Base-by-base conservation (phyloP, 1,140 invertebrate genomes). In the Tachypleus tridentatus region DNA sequence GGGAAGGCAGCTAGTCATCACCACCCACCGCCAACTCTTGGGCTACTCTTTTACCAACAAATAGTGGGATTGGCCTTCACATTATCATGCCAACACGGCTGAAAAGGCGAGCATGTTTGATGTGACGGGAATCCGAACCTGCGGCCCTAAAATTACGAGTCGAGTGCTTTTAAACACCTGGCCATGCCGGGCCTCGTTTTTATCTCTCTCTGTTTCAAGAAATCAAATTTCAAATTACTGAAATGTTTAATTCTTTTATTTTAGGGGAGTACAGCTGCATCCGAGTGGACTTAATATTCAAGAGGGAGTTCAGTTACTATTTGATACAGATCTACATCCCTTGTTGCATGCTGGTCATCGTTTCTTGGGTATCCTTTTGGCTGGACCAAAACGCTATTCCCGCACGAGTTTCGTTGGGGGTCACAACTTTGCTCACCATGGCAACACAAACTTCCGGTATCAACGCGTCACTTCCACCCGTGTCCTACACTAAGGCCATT, bases 401-500 rank as follows among this genome's bases (percentile, higher is more conserved):
- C 10, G 79, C 78, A 8, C 74, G 78, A 49, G 79, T 80, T 9
- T 77, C 75, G 49, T 66, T 79, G n/a, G 77, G 77, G 61, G 77
- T 79, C 48, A 79, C 77, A 10, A 82, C 82, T 49, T 72, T 80
- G 51, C 75, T 82, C 8, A 80, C 81, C 59, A 82, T 83, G 80
- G 79, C 80, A n/a, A 83, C 81, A 59, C 80, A 79, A 74, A 81
- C 76, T 5, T 77, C 77, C 48, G 93, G 93, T 74, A 97, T 97
- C 76, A 97, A 97, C 80, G 91, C 93, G 61, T 96, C 93, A 69
- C 83, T 97, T 68, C 94, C 94, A 64, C 94, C 94, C 51, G 94
- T 97, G 58, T 95, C 91, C 54, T 97, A 97, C 79, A 97, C 93
- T 59, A 97, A 97, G 78, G 92, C 94, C 67, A 95, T 97, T 70